These are phyloP conservation scores for Hydrolagus affinis DNA, from an alignment of 2,113 vertebrate species.

Conservation along the genomic window DNA sequence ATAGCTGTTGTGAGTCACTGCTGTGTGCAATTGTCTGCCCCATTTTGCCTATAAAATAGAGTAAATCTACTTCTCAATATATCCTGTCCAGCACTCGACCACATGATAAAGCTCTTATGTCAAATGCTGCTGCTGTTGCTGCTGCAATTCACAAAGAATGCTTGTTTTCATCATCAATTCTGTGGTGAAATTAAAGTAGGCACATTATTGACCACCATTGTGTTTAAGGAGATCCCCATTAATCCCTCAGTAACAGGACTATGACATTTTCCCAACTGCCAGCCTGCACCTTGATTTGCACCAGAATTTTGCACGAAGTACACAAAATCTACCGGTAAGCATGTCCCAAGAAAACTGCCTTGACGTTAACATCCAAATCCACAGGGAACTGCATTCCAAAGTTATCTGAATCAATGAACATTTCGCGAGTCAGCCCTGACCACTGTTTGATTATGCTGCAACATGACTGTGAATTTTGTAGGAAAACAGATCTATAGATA, in stretches of 20 bases:
- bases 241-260: neutral
- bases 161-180: too few relatives aligned
- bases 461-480: too few relatives aligned
- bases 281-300: neutral
- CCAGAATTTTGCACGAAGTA: slow-evolving; percentile 28
- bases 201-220: neutral
- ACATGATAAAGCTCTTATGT: too few relatives aligned
- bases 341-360: slow-evolving; percentile 84
- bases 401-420: slow-evolving; percentile 78
- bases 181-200: neutral
- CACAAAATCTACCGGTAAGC: slow-evolving; percentile 66
- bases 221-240: neutral
- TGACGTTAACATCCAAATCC: slow-evolving; percentile 85
- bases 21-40: too few relatives aligned
- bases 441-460: slow-evolving; percentile 83
- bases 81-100: too few relatives aligned
- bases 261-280: neutral
- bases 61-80: too few relatives aligned
- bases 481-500: too few relatives aligned
- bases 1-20: too few relatives aligned
- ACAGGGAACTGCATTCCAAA: slow-evolving; percentile 85
- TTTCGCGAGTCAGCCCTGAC: slow-evolving; percentile 71
- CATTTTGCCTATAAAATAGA: too few relatives aligned
- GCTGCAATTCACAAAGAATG: too few relatives aligned
- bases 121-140: too few relatives aligned